These are phyloP conservation scores for Agrotis puta DNA, from an alignment of 2,888 invertebrate genomes.

Conservation along the genomic window DNA sequence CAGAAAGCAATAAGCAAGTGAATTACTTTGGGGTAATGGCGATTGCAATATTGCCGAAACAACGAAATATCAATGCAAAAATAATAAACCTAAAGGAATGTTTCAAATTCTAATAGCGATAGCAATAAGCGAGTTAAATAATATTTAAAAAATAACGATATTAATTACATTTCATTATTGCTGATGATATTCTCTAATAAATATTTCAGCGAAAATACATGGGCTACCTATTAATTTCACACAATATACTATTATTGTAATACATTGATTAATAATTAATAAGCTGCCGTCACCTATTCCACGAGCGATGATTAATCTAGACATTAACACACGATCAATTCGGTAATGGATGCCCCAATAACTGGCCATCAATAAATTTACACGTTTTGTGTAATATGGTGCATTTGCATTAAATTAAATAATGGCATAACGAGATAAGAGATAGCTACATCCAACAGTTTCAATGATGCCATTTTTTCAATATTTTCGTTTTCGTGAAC, in stretches of 20 bases:
- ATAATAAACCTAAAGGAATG: no score
- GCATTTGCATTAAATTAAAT: not conserved
- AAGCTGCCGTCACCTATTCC: constrained; percentile 26
- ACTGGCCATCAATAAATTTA: constrained; percentile 29
- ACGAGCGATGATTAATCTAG: constrained; percentile 43
- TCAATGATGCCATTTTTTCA: no score
- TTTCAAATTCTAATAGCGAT: no score
- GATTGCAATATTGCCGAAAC: no score
- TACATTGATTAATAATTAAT: constrained; percentile 39
- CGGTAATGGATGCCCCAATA: constrained; percentile 25
- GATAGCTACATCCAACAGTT: no score
- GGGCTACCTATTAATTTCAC: constrained; percentile 19
- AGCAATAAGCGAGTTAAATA: no score
- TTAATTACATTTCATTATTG: not conserved
- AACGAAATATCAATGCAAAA: no score
- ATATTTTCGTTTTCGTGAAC: not conserved
- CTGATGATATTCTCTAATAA: no score
- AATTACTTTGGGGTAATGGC: no score
- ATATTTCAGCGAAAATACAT: constrained; percentile 14
- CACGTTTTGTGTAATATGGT: constrained; percentile 7
- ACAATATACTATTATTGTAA: constrained; percentile 15
- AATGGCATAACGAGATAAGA: no score
- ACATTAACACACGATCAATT: constrained; percentile 33
- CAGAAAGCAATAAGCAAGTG: no score
- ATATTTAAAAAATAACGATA: not conserved